A percentile compares a stretch with the other conserved stretches of the same genome.
These are phyloP conservation scores for Anniella stebbinsi DNA, from an alignment of 2,797 vertebrate genomes.

Conservation along the genomic window DNA sequence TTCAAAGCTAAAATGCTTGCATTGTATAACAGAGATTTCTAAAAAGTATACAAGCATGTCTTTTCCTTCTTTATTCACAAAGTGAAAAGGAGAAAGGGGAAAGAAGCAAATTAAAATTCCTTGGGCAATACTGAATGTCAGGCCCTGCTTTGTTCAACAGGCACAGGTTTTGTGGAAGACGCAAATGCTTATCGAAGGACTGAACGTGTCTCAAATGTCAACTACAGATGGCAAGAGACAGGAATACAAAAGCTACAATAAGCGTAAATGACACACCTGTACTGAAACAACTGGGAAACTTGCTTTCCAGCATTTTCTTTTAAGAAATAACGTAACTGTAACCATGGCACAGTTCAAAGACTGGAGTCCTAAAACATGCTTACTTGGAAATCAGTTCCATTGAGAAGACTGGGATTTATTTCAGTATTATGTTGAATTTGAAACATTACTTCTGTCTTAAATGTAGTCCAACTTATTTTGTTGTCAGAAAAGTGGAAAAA, in stretches of 20 bases:
- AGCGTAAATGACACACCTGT: neutral
- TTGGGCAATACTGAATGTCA: neutral
- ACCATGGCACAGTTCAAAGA: neutral
- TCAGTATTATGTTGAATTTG: neutral
- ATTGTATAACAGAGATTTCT: no score
- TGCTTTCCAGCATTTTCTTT: slow-evolving; percentile 1
- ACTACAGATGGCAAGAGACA: neutral
- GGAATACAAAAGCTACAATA: neutral
- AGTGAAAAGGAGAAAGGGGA: neutral
- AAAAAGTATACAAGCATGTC: neutral
- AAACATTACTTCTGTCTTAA: neutral
- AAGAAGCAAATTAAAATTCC: neutral
- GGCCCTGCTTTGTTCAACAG: neutral
- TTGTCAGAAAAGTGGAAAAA: neutral
- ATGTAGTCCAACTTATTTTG: neutral
- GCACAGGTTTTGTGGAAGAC: neutral
- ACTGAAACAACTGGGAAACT: neutral
- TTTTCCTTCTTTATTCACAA: neutral
- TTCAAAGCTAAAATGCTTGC: neutral
- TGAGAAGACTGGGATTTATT: neutral
- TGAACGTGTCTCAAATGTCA: neutral
- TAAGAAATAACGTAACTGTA: neutral
- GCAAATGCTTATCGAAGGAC: neutral
- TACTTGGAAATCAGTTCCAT: neutral
- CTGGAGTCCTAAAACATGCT: neutral